Evolutionary conservation across 1,140 invertebrate genomes (phyloP), one percentile per base, ranked within the genome.

Genomic region (Drosophila burlai): DNA sequence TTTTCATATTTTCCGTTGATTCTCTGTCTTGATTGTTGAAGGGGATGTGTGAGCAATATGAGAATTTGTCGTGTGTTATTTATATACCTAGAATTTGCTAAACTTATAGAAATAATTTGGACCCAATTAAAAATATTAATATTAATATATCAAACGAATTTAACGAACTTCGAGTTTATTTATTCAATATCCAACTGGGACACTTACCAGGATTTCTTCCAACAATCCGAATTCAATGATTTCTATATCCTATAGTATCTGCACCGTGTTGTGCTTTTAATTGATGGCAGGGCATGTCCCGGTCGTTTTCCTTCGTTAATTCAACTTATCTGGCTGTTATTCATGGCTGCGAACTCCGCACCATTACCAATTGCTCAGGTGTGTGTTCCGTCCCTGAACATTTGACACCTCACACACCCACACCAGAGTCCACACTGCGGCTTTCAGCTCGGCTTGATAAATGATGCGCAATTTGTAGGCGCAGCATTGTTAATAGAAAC

Each of bases 401-500:
- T 77, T 77, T 62, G 76, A 71, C 58, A 63, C 59, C 57, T 26
- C 45, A 36, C 34, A 61, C 55, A 43, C 75, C 50, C 62, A 29
- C 47, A 24, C 63, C 58, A 43, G 43, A 38, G 52, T 55, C 34
- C 52, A 36, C 34, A 18, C 38, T 65, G 64, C 50, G 60, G 76
- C 58, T 69, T 81, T 69, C 59, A 75, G 58, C 38, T 61, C 26
- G 63, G 47, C 80, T 83, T 87, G 84, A 87, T 89, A 87, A 87
- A 87, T 87, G 84, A 89, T 84, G 76, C 57, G 59, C 74, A 76
- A 87, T 87, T 87, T 89, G 84, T 89, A 87, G 84, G 84, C 84
- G 84, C 85, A 79, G 85, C 84, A 81, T 81, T 74, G 85, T 89
- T 90, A 89, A 89, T 89, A 89, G 85, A 89, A 89, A 89, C 85